Percentiles rank a stretch among this genome's conserved stretches.
phyloP scores from a whole-genome alignment of 2,797 vertebrate species.

The Bradypodion ventrale region DNA sequence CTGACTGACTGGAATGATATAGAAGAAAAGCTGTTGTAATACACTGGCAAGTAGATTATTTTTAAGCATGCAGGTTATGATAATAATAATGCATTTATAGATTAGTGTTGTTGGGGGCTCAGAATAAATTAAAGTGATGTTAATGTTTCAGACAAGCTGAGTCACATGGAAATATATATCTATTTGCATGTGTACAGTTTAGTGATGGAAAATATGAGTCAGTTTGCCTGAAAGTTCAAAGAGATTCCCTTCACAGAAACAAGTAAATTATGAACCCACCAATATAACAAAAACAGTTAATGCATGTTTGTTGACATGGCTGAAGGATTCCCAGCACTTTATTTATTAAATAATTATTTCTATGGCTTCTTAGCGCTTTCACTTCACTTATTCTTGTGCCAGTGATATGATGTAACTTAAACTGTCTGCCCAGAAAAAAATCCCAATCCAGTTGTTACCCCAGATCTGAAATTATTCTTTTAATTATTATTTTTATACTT shows the following conservation, averaged over 20 bases:
- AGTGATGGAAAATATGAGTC: not conserved
- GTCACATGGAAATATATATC: too few species aligned
- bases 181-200: not conserved
- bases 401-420: too few species aligned
- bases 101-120: not conserved
- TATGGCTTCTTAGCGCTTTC: not conserved
- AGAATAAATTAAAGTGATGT: not conserved
- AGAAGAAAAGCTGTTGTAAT: not conserved
- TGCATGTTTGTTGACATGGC: slow-evolving; percentile 29
- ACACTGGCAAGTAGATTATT: not conserved
- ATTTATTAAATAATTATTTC: not conserved
- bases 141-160: too few species aligned
- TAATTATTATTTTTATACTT: too few species aligned
- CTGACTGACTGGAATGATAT: not conserved
- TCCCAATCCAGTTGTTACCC: not conserved
- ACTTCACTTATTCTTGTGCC: slow-evolving; percentile 16
- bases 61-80: not conserved
- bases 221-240: slow-evolving; percentile 13
- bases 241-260: slow-evolving; percentile 42
- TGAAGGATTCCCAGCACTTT: slow-evolving; percentile 42
- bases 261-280: slow-evolving; percentile 20
- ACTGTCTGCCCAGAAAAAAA: not conserved
- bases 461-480: too few species aligned
- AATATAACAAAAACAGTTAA: slow-evolving; percentile 20
- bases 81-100: not conserved